Conservation (phyloP, 2,888 invertebrate species). For the Penaeus monodon region DNA sequence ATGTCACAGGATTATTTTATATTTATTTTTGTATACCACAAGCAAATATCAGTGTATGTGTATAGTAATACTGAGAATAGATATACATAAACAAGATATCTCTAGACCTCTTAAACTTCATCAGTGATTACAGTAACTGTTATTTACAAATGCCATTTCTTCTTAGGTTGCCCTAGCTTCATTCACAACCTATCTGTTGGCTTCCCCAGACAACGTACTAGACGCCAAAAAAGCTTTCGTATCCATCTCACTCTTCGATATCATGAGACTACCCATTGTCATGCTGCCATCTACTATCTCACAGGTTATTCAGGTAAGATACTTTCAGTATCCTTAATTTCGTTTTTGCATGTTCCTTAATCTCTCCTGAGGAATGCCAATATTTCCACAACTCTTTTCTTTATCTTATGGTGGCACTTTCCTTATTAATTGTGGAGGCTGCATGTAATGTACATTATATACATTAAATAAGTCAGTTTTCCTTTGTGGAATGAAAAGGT, state of each 20-base stretch:
- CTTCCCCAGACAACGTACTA: slow-evolving; percentile 78
- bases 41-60: too few species aligned
- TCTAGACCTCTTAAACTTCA: neutral
- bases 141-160: neutral
- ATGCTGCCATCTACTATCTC: slow-evolving; percentile 33
- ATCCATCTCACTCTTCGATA: slow-evolving; percentile 86
- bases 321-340: neutral
- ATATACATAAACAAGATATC: neutral
- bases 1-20: too few species aligned
- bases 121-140: neutral
- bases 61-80: too few species aligned
- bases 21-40: too few species aligned
- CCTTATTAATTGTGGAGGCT: too few species aligned
- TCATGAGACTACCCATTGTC: slow-evolving; percentile 85
- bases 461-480: too few species aligned
- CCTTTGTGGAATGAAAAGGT: too few species aligned
- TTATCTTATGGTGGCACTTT: too few species aligned
- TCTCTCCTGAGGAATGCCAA: too few species aligned
- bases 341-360: too few species aligned
- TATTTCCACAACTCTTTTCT: too few species aligned
- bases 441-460: too few species aligned
- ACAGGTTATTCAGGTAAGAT: slow-evolving; percentile 69
- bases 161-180: slow-evolving; percentile 46
- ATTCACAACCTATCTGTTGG: slow-evolving; percentile 48
- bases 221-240: slow-evolving; percentile 88